Evolutionary conservation across 2,113 vertebrate species (phyloP).

Genomic region (Onychorhynchus coronatus): DNA sequence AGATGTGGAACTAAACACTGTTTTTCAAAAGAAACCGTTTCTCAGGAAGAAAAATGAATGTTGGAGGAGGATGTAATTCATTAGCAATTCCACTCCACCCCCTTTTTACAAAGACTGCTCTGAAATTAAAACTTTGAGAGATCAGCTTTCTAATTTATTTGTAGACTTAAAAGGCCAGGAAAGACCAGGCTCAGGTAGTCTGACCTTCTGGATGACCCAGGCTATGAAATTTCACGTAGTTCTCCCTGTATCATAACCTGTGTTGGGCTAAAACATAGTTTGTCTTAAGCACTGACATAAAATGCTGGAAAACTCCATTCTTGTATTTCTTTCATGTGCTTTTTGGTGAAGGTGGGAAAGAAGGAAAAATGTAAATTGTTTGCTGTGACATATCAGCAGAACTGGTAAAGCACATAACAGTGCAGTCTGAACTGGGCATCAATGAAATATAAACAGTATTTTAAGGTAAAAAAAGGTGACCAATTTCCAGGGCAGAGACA

Average conservation of each 20-base stretch:
- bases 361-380: not conserved
- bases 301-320: not conserved
- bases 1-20: constrained; percentile 41
- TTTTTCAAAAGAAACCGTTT: constrained; percentile 3
- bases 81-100: constrained; percentile 39
- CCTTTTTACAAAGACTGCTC: constrained; percentile 25
- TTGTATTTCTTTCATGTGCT: not conserved
- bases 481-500: not conserved
- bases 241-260: not conserved
- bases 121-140: constrained; percentile 59
- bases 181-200: constrained; percentile 49
- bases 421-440: not conserved
- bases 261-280: not conserved
- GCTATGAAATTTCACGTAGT: constrained; percentile 37
- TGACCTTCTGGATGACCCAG: constrained; percentile 38
- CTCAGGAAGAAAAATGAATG: not conserved
- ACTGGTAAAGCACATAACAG: accelerated
- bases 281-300: not conserved
- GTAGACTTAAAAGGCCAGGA: constrained; percentile 16
- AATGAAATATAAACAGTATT: not conserved
- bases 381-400: not conserved
- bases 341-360: not conserved
- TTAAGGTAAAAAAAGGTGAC: not conserved
- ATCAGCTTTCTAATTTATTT: constrained; percentile 62
- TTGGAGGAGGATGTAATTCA: constrained; percentile 46